Conservation (phyloP, 2,113 vertebrate genomes). For the Lamprologus speciosus region DNA sequence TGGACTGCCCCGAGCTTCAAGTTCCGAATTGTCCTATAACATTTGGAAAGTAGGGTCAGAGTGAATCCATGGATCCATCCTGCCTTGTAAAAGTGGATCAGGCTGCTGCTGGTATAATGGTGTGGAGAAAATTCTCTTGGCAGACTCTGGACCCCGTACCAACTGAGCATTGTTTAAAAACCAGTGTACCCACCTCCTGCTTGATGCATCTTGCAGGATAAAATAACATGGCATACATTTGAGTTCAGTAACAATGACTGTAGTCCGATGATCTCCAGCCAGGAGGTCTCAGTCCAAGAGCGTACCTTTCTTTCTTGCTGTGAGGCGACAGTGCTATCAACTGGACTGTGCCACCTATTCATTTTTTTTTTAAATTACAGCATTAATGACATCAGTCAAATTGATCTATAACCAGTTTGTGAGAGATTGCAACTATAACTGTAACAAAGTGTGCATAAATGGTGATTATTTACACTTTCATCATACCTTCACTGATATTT, state of each 20-base stretch:
- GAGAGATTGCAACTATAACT: not conserved
- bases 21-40: accelerated
- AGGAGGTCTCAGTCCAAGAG: not conserved
- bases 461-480: not conserved
- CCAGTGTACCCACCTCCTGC: not conserved
- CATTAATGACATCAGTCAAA: not conserved
- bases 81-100: not conserved
- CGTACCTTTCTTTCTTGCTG: not conserved
- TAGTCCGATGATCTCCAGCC: not conserved
- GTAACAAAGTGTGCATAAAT: not conserved
- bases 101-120: not conserved
- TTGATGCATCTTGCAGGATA: not conserved
- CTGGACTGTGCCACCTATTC: not conserved
- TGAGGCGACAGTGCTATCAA: not conserved
- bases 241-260: not conserved
- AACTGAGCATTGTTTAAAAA: not conserved
- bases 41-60: not conserved
- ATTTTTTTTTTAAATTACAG: not conserved
- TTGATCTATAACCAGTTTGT: too few species aligned
- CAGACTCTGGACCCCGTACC: not conserved
- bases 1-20: not conserved
- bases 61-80: not conserved
- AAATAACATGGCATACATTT: not conserved
- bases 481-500: not conserved
- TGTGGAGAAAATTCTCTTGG: not conserved